A percentile compares a stretch with the other conserved stretches of the same genome.
phyloP scores from a whole-genome alignment of 1,140 invertebrate species.

The Ooceraea biroi region DNA sequence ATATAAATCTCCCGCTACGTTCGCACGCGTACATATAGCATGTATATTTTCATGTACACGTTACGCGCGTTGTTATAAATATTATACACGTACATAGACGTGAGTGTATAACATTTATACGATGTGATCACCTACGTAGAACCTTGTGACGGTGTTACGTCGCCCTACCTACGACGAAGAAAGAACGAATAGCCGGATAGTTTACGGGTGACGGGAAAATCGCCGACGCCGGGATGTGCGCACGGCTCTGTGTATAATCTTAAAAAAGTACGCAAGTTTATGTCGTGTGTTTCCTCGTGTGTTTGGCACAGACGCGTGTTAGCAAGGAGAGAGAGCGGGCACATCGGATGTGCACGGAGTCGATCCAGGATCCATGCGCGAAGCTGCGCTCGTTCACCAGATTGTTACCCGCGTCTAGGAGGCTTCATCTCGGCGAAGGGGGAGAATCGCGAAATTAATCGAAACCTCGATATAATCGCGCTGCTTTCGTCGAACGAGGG shows the following conservation, averaged over 20 bases:
- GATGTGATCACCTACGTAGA: slow-evolving; percentile 57
- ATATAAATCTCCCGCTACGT: slow-evolving; percentile 49
- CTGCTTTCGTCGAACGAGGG: not conserved
- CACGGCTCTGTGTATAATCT: slow-evolving; percentile 37
- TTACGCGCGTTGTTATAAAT: too few relatives aligned
- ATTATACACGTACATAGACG: slow-evolving; percentile 24
- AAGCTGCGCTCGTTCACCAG: not conserved
- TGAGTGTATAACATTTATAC: slow-evolving; percentile 59
- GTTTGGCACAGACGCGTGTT: slow-evolving; percentile 71
- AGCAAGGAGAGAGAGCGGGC: not conserved
- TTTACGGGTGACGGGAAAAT: slow-evolving; percentile 21
- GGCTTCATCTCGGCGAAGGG: not conserved
- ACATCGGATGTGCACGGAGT: slow-evolving; percentile 13
- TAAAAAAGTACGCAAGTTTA: slow-evolving; percentile 50
- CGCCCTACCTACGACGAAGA: slow-evolving; percentile 38
- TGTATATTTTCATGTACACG: slow-evolving; percentile 64
- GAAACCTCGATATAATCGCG: too few relatives aligned
- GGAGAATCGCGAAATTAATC: too few relatives aligned
- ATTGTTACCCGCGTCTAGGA: not conserved
- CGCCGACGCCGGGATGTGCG: not conserved
- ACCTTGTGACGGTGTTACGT: slow-evolving; percentile 43
- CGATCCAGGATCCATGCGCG: not conserved
- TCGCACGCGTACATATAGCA: slow-evolving; percentile 44
- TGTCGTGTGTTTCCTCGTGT: not conserved
- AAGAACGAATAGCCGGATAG: slow-evolving; percentile 47